Evolutionary conservation across 2,113 vertebrate species (phyloP), one percentile per base, ranked within the genome.

Genomic region (Hypomesus transpacificus): DNA sequence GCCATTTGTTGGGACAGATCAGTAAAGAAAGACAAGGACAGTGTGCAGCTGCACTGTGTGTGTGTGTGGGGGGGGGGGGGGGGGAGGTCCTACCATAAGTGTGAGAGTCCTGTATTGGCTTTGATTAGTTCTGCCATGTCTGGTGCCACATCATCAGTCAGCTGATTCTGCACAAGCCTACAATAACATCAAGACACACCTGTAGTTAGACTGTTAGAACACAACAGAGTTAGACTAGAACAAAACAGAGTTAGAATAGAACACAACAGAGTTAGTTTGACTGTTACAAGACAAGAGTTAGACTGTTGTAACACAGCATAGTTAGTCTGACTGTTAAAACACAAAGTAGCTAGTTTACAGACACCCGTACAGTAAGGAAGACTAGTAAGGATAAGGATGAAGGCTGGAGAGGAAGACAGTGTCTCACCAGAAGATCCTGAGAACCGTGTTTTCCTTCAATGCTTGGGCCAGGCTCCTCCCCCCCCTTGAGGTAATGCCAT

Each of bases 101-200:
- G 83, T 0, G 64, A 83, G 53, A 93, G 81, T 13, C 81, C 73
- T 0, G 86, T 81, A 82, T 91, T 84, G 0, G 74, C 80, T 69
- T 54, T 70, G 18, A 93, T 21, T 11, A 87, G 9, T 24, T 89
- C 79, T 0, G 88, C 86, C 22, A 91, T 46, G 24, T 76, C 76
- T 21, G 76, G 72, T 2, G 88, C 88, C 1, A 80, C 86, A 14
- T 91, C 89, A 28, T 93, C 91, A 0, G 72, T 75, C 62, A 93
- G 7, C 61, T 89, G 78, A 16, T 93, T 93, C 78, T 91, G 85
- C 75, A 92, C 89, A 69, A 92, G 54, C 91, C 91, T 92, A 78
- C 66, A 56, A 26, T 17, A 14, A 65, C 21, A 66, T 14, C 3
- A 6, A 51, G 24, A 53, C 31, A 68, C n/a, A 21, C 34, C 22